Evolutionary conservation across 2,797 vertebrate species (phyloP).

Genomic region (Eulemur albifrons): DNA sequence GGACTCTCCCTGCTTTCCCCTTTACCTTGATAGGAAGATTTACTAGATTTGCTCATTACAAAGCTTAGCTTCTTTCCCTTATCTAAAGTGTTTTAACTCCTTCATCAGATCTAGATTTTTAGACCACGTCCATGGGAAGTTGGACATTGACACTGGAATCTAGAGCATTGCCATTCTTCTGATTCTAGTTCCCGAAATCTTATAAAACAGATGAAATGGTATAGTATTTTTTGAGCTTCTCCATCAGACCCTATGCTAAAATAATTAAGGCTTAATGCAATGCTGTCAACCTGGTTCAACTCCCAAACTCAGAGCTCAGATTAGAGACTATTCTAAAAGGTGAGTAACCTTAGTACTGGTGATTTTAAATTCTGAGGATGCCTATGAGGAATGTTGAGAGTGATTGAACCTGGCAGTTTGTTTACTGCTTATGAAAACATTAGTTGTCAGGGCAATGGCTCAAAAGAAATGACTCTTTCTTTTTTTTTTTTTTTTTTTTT

Average conservation of each 20-base stretch:
- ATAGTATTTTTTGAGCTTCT: neutral
- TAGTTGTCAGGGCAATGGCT: neutral
- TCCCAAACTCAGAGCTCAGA: neutral
- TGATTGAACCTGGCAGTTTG: neutral
- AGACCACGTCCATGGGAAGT: neutral
- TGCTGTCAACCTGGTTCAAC: neutral
- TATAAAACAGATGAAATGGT: neutral
- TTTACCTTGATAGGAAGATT: neutral
- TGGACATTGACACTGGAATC: neutral
- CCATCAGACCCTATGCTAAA: neutral
- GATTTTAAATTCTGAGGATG: neutral
- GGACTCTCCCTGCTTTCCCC: neutral
- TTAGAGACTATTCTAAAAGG: neutral
- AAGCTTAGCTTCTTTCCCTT: neutral
- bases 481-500: too few species aligned
- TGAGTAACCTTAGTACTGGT: neutral
- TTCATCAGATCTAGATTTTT: neutral
- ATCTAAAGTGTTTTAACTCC: neutral
- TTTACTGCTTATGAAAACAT: conserved; percentile 6
- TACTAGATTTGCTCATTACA: neutral
- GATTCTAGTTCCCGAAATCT: neutral
- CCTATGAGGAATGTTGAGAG: neutral
- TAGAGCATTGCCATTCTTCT: neutral
- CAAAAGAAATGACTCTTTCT: neutral
- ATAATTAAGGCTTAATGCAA: neutral